phyloP scores from a whole-genome alignment of 2,113 vertebrate species.

The Leptosomus discolor region DNA sequence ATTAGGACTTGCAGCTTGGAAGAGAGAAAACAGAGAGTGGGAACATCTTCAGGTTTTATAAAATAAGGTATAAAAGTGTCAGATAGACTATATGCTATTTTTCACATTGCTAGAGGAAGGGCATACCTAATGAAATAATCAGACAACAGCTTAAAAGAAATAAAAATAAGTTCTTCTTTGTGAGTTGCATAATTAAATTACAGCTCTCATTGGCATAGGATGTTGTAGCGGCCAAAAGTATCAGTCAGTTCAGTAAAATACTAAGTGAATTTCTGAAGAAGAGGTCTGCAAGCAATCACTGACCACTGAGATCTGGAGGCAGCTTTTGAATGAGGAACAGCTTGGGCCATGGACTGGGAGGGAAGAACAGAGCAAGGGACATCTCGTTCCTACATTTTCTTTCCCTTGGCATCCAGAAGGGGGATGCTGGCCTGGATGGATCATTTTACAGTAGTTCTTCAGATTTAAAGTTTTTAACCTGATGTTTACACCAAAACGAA shows the following conservation, averaged over 20 bases:
- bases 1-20: neutral
- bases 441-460: neutral
- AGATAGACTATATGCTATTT: neutral
- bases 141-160: neutral
- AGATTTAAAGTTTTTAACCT: neutral
- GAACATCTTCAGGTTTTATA: neutral
- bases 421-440: neutral
- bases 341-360: neutral
- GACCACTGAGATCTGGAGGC: neutral
- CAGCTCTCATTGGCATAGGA: neutral
- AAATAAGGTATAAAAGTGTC: neutral
- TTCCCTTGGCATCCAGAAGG: neutral
- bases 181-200: neutral
- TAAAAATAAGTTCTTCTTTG: constrained; percentile 13
- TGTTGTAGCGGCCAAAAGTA: neutral
- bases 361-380: neutral
- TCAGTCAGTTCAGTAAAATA: neutral
- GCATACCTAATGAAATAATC: neutral
- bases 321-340: neutral
- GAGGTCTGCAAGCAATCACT: neutral
- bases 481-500: neutral
- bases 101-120: neutral
- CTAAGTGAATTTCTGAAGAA: neutral
- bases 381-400: neutral
- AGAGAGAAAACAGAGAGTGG: neutral